phyloP scores from a whole-genome alignment of 2,888 invertebrate species.

The Hemicrepidius hirtus region DNA sequence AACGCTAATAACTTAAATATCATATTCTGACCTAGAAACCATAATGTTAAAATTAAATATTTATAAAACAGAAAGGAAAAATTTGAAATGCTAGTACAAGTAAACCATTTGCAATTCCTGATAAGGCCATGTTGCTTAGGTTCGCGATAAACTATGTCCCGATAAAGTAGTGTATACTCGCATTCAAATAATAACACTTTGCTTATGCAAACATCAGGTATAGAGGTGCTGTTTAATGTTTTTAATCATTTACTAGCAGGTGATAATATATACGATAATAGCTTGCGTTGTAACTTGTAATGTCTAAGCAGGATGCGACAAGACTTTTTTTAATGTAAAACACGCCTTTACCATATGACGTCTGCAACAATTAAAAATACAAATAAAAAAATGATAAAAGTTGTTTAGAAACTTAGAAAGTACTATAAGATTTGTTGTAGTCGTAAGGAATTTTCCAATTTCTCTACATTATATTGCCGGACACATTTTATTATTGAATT shows the following conservation, averaged over 20 bases:
- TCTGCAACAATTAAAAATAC: neutral
- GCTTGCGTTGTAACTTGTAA: neutral
- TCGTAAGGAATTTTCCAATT: too few relatives aligned
- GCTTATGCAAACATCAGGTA: constrained; percentile 16
- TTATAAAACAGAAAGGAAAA: constrained; percentile 15
- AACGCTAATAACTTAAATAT: constrained; percentile 2
- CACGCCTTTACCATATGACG: neutral
- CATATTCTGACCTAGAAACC: constrained; percentile 16
- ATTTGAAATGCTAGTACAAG: neutral
- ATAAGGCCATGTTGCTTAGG: constrained; percentile 15
- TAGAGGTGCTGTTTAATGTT: constrained; percentile 16
- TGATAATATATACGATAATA: constrained; percentile 12
- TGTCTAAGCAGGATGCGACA: constrained; percentile 8
- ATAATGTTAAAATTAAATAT: constrained; percentile 5
- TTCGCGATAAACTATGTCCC: constrained; percentile 8
- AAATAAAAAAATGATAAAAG: too few relatives aligned
- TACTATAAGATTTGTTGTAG: too few relatives aligned
- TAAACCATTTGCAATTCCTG: constrained; percentile 7
- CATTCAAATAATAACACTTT: neutral
- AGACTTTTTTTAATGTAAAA: neutral
- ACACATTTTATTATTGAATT: too few relatives aligned
- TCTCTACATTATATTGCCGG: too few relatives aligned
- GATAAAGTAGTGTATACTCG: neutral
- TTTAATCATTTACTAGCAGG: constrained; percentile 15
- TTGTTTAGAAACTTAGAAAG: too few relatives aligned